Percentiles rank a stretch among this genome's conserved stretches.
Conservation (phyloP, 1,140 invertebrate species). For the Pentalonia nigronervosa region DNA sequence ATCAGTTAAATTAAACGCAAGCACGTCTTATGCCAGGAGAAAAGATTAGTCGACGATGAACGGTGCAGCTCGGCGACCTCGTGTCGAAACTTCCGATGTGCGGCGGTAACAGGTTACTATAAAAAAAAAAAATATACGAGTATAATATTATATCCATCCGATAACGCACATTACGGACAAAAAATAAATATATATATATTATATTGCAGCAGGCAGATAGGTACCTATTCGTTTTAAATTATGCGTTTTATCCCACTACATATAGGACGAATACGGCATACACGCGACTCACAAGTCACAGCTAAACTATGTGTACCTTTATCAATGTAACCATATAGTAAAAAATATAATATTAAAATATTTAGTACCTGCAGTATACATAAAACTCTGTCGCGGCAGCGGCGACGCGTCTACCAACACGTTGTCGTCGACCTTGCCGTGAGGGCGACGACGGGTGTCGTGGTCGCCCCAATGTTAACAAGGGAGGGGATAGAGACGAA, state of each 20-base stretch:
- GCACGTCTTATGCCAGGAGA: background rate
- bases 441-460: background rate
- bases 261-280: background rate
- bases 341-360: background rate
- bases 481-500: background rate
- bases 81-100: slow-evolving; percentile 46
- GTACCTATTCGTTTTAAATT: background rate
- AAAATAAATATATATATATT: background rate
- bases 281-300: background rate
- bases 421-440: slow-evolving; percentile 44
- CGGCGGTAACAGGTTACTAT: background rate
- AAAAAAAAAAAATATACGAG: too few relatives aligned
- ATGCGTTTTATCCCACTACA: background rate
- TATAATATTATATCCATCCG: background rate
- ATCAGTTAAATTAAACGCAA: background rate
- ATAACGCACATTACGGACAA: background rate
- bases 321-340: background rate
- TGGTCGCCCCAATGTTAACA: background rate
- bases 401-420: background rate
- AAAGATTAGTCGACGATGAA: background rate
- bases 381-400: background rate
- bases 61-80: background rate
- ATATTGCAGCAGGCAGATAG: background rate
- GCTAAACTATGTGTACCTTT: background rate
- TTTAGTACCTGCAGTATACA: background rate